phyloP scores from a whole-genome alignment of 2,797 vertebrate genomes.

The Scleropages formosus region DNA sequence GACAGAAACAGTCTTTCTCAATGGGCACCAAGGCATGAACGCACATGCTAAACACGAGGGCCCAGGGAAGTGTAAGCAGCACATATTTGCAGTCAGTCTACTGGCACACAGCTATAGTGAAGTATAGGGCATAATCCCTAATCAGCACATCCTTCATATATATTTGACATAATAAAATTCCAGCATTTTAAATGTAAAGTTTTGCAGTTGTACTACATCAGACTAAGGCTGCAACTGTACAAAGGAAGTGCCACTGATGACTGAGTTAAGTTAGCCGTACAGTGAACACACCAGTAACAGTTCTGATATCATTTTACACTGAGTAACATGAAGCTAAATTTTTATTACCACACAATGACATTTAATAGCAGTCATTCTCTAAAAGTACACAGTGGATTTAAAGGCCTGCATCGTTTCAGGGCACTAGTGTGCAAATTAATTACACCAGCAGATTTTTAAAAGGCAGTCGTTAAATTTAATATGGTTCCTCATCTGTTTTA shows the following conservation, averaged over 20 bases:
- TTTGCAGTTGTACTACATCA: too few relatives aligned
- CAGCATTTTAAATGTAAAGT: too few relatives aligned
- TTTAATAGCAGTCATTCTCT: constrained; percentile 32
- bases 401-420: constrained; percentile 20
- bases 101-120: too few relatives aligned
- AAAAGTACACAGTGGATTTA: constrained; percentile 25
- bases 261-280: too few relatives aligned
- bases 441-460: constrained; percentile 14
- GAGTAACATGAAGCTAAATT: constrained; percentile 24
- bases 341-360: constrained; percentile 43
- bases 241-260: too few relatives aligned
- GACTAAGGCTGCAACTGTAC: too few relatives aligned
- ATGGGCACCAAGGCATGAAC: constrained; percentile 30
- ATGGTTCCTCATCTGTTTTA: constrained; percentile 24
- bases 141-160: too few relatives aligned
- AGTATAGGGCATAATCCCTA: too few relatives aligned
- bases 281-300: background rate
- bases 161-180: too few relatives aligned
- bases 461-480: constrained; percentile 30
- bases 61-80: background rate
- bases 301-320: constrained; percentile 38
- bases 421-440: constrained; percentile 27
- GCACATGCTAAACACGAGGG: constrained; percentile 13
- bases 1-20: constrained; percentile 48
- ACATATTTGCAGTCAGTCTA: background rate